These are phyloP conservation scores for Semotilus atromaculatus DNA, from an alignment of 2,797 vertebrate genomes.

Conservation along the genomic window DNA sequence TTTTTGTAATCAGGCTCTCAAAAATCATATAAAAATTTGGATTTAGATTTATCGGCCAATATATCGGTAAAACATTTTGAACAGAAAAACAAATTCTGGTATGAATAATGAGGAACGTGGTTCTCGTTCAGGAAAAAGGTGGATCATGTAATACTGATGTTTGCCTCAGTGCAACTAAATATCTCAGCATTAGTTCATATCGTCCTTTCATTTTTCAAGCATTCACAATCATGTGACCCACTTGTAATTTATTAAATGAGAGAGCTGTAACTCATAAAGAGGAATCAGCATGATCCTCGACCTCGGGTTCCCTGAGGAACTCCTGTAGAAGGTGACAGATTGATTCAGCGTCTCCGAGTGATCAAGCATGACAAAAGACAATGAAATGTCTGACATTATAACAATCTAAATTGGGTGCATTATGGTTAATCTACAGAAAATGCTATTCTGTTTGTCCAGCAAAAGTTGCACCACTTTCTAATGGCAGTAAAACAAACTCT, in stretches of 20 bases:
- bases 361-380: slow-evolving; percentile 21
- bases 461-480: background rate
- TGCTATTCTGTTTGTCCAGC: background rate
- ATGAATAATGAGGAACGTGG: background rate
- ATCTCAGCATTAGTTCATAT: background rate
- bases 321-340: slow-evolving; percentile 4
- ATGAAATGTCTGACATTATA: slow-evolving; percentile 4
- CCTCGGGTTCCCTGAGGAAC: background rate
- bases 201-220: background rate
- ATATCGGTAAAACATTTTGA: too few relatives aligned
- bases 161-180: background rate
- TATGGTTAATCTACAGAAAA: background rate
- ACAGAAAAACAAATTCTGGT: background rate
- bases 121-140: background rate
- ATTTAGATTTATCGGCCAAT: too few relatives aligned
- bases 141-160: background rate
- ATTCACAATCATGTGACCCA: background rate
- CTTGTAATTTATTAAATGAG: slow-evolving; percentile 16
- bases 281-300: slow-evolving; percentile 13
- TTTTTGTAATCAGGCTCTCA: too few relatives aligned
- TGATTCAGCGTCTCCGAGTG: slow-evolving; percentile 20
- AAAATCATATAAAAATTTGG: too few relatives aligned
- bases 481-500: background rate
- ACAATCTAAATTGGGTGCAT: background rate
- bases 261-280: slow-evolving; percentile 7